Evolutionary conservation across 2,797 vertebrate genomes (phyloP).

Genomic region (Iguana delicatissima): DNA sequence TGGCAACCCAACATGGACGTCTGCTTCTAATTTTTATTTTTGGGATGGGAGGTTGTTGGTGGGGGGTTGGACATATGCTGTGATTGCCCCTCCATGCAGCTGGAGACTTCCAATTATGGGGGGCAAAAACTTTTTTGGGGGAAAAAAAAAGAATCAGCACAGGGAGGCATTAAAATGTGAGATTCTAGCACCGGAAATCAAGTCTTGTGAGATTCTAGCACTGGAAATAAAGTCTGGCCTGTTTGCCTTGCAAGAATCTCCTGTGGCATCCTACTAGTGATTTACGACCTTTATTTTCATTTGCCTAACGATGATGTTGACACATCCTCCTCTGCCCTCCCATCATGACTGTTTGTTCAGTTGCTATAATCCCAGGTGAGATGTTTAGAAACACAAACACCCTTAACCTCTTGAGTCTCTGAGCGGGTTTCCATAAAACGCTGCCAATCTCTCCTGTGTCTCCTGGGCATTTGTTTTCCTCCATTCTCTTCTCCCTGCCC

Average conservation of each 20-base stretch:
- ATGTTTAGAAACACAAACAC: constrained; percentile 1
- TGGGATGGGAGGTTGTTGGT: too few relatives aligned
- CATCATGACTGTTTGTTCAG: not conserved
- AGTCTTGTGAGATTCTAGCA: not conserved
- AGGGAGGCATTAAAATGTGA: not conserved
- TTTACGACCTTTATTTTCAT: constrained; percentile 41
- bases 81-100: too few relatives aligned
- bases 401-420: not conserved
- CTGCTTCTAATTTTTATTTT: too few relatives aligned
- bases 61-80: too few relatives aligned
- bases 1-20: too few relatives aligned
- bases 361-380: constrained; percentile 45
- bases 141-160: too few relatives aligned
- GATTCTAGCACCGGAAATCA: not conserved
- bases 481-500: not conserved
- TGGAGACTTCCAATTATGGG: too few relatives aligned
- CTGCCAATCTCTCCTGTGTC: not conserved
- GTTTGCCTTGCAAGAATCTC: not conserved
- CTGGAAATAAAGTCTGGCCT: too few relatives aligned
- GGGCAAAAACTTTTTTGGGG: too few relatives aligned
- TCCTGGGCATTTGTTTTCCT: not conserved
- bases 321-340: constrained; percentile 34
- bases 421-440: constrained; percentile 46
- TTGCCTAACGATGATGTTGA: constrained; percentile 35
- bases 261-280: not conserved